A percentile compares a stretch with the other conserved stretches of the same genome.
Evolutionary conservation across 2,113 vertebrate species (phyloP).

Genomic region (Gasterosteus aculeatus): DNA sequence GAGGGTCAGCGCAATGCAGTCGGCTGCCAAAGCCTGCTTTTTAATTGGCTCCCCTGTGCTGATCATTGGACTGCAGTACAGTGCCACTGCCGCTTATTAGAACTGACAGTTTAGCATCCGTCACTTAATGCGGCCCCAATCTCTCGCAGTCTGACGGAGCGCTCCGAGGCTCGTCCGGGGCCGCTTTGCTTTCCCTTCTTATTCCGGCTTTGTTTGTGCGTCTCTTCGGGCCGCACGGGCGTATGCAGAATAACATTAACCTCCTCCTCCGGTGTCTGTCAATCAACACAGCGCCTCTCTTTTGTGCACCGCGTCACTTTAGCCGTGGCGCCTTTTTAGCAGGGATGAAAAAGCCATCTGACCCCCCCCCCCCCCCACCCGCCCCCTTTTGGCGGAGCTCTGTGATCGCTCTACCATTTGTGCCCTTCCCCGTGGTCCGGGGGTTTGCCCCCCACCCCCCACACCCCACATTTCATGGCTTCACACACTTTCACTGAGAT

Average conservation of each 20-base stretch:
- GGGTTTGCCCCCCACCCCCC: conserved; percentile 49
- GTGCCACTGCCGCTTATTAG: conserved; percentile 71
- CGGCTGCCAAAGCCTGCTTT: conserved; percentile 77
- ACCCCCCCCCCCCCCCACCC: conserved; percentile 64
- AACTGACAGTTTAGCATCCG: conserved; percentile 78
- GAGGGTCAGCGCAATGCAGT: conserved; percentile 66
- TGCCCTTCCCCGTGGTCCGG: conserved; percentile 64
- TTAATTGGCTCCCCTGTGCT: conserved; percentile 82
- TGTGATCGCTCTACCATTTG: conserved; percentile 83
- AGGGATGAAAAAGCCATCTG: conserved; percentile 81
- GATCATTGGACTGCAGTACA: conserved; percentile 74
- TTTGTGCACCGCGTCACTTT: conserved; percentile 69
- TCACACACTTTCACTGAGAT: conserved; percentile 75
- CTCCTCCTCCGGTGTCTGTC: conserved; percentile 51
- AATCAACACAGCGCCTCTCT: conserved; percentile 66
- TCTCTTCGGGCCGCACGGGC: conserved; percentile 1
- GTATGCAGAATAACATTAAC: conserved; percentile 59
- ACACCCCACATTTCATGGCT: conserved; percentile 61
- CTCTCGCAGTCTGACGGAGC: conserved; percentile 40
- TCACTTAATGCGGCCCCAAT: conserved; percentile 65
- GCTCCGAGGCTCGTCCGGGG: conserved; percentile 11
- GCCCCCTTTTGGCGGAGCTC: conserved; percentile 38
- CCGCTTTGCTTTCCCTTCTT: conserved; percentile 23
- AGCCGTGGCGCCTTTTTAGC: conserved; percentile 54
- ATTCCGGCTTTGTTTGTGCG: conserved; percentile 58